These are phyloP conservation scores for Arctopsyche grandis DNA, from an alignment of 1,140 invertebrate genomes.

Conservation along the genomic window DNA sequence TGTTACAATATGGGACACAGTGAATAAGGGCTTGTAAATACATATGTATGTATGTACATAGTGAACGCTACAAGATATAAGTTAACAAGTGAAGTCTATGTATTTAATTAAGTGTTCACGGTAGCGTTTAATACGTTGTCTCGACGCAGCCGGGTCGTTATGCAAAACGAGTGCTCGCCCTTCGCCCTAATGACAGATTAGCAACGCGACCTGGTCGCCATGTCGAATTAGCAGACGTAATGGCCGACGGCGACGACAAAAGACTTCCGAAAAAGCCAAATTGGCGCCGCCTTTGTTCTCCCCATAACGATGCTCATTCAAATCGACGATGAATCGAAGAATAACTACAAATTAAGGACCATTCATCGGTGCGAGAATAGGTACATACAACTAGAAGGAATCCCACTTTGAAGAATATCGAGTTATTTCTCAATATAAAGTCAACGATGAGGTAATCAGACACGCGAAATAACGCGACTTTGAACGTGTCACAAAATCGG, in stretches of 20 bases:
- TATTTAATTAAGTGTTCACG: conserved; percentile 16
- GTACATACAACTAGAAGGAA: too few relatives aligned
- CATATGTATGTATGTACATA: too few relatives aligned
- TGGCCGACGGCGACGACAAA: neutral
- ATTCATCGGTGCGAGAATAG: neutral
- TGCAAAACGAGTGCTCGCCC: conserved; percentile 20
- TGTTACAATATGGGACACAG: too few relatives aligned
- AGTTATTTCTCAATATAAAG: too few relatives aligned
- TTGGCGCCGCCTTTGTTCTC: neutral
- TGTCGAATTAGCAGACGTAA: neutral
- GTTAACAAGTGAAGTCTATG: too few relatives aligned
- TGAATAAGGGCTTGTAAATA: too few relatives aligned
- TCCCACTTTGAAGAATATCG: too few relatives aligned
- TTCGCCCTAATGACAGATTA: conserved; percentile 22
- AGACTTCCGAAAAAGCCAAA: neutral
- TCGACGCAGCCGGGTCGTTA: conserved; percentile 7
- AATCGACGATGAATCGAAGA: conserved; percentile 14
- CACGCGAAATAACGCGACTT: too few relatives aligned
- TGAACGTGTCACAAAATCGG: too few relatives aligned
- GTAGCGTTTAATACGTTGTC: neutral
- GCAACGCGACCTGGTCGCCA: neutral
- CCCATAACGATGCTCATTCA: neutral
- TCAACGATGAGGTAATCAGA: too few relatives aligned
- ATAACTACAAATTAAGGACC: conserved; percentile 15
- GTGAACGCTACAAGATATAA: too few relatives aligned